Evolutionary conservation across 2,113 vertebrate genomes (phyloP), one percentile per base, ranked within the genome.

Genomic region (Arothron firmamentum): DNA sequence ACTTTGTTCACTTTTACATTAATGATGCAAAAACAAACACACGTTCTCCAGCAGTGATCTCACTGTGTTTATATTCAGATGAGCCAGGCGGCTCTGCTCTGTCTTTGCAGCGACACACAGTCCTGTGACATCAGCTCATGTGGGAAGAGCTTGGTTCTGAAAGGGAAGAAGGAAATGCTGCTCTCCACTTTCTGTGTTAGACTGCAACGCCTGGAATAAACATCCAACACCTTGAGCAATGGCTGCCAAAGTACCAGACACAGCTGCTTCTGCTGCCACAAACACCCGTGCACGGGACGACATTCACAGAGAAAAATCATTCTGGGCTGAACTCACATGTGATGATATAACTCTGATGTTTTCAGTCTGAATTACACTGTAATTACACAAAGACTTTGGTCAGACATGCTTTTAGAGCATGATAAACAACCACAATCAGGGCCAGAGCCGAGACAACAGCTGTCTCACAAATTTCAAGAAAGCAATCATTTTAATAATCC

Each of bases 361-460:
- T 28, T 54, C 15, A 59, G 67, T 72, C 64, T 77, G 57, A 82
- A 61, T 58, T 50, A 52, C 52, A 45, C 46, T 21, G 65, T 75
- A 55, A 59, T 59, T 77, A 57, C 52, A 73, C 73, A 75, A 75
- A 74, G 59, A 78, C 62, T 72, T 74, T 68, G 71, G 64, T 81
- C 78, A 79, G 58, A 72, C 49, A 31, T 16, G 62, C 56, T 80
- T 42, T 47, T 63, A 21, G 56, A 62, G 75, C 65, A 65, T 49
- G 47, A 57, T 13, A 4, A 63, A 20, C 4, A 63, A 45, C 58
- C 69, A 67, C 69, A 18, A 65, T 74, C 81, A 79, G 72, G 67
- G 72, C 70, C 71, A 61, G 61, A 65, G 28, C 2, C 21, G 31
- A 61, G 52, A 20, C 74, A 56, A 61, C 78, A 69, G 63, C 80